Evolutionary conservation across 2,888 invertebrate species (phyloP).

Genomic region (Lysandra coridon): DNA sequence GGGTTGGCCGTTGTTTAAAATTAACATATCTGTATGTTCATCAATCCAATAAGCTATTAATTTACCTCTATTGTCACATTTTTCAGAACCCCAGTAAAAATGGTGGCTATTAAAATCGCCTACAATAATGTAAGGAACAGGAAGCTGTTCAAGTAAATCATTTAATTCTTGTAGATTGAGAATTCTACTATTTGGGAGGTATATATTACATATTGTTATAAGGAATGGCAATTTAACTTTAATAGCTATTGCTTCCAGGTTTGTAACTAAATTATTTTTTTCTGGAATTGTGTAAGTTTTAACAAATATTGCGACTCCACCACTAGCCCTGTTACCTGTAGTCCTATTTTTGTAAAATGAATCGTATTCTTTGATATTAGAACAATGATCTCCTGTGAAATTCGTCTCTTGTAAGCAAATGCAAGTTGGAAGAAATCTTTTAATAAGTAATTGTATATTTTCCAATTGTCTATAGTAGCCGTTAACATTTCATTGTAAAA

Average conservation of each 20-base stretch:
- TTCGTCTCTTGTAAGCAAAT: constrained; percentile 38
- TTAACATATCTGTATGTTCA: constrained; percentile 23
- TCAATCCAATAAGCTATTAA: constrained; percentile 34
- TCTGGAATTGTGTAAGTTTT: constrained; percentile 12
- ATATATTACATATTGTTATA: constrained; percentile 36
- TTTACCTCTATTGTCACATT: constrained; percentile 37
- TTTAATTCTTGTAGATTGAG: constrained; percentile 33
- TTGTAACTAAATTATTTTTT: constrained; percentile 27
- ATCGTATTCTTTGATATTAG: constrained; percentile 31
- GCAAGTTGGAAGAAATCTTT: constrained; percentile 29
- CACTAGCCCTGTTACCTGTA: no score
- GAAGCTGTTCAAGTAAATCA: constrained; percentile 27
- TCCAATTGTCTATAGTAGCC: constrained; percentile 32
- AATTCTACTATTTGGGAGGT: constrained; percentile 35
- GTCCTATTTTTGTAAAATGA: background rate
- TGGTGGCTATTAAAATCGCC: constrained; percentile 37
- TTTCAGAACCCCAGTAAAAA: background rate
- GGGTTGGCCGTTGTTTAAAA: constrained; percentile 35
- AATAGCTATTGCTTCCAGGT: no score
- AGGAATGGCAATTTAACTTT: background rate
- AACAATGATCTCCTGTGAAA: constrained; percentile 33
- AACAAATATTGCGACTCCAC: no score
- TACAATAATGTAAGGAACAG: constrained; percentile 30
- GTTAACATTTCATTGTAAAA: constrained; percentile 33
- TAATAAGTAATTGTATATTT: constrained; percentile 34